These are phyloP conservation scores for Vultur gryphus DNA, from an alignment of 2,797 vertebrate genomes.

Conservation along the genomic window DNA sequence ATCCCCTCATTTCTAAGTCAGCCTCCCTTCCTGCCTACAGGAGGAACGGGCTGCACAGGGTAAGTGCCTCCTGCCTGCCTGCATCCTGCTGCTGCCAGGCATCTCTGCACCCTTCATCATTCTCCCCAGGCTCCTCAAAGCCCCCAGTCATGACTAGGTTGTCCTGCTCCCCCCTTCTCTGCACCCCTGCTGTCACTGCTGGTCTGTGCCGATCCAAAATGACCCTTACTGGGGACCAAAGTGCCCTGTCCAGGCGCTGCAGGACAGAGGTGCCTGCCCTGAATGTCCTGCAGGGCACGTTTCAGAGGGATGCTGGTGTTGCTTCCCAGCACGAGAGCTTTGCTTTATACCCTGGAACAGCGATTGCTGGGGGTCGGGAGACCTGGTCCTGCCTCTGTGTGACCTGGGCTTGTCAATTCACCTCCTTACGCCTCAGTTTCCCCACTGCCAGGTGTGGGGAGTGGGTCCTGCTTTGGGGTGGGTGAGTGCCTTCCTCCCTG, in stretches of 20 bases:
- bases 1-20: slow-evolving; percentile 89
- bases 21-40: slow-evolving; percentile 91
- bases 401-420: background rate
- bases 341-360: background rate
- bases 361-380: background rate
- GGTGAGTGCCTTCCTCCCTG: too few relatives aligned
- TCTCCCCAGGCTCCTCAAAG: background rate
- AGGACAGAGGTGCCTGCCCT: background rate
- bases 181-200: background rate
- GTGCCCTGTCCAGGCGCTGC: background rate
- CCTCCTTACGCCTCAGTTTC: background rate
- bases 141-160: background rate
- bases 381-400: background rate
- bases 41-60: slow-evolving; percentile 90
- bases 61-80: slow-evolving; percentile 54
- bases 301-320: background rate
- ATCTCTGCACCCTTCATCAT: background rate
- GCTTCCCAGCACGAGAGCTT: background rate
- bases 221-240: accelerated
- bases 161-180: background rate
- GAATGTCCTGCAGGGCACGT: accelerated
- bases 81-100: background rate
- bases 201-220: background rate
- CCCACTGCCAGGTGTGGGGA: background rate
- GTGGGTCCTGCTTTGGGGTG: background rate